A percentile compares a stretch with the other conserved stretches of the same genome.
phyloP scores from a whole-genome alignment of 2,888 invertebrate species.

The Spodoptera exigua region DNA sequence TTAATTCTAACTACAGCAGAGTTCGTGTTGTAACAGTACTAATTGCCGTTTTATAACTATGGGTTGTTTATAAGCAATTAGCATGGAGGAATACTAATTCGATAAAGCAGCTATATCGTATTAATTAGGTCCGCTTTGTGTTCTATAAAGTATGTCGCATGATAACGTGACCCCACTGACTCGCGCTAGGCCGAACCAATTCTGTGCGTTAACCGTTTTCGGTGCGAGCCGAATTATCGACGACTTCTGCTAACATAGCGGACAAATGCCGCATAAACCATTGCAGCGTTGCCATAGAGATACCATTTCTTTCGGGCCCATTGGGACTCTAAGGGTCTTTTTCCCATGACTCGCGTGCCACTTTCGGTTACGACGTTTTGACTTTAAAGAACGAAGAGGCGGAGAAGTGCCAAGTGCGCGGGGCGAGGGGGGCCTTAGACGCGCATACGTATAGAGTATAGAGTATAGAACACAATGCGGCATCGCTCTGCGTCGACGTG shows the following conservation, averaged over 20 bases:
- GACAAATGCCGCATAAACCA: conserved; percentile 53
- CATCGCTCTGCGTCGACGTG: conserved; percentile 82
- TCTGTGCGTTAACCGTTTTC: conserved; percentile 26
- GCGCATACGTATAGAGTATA: conserved; percentile 77
- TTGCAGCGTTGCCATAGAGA: conserved; percentile 60
- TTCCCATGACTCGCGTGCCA: conserved; percentile 43
- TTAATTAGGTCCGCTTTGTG: conserved; percentile 32
- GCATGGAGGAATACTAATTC: conserved; percentile 9
- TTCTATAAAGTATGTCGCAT: conserved; percentile 33
- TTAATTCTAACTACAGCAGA: too few relatives aligned
- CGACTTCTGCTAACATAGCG: conserved; percentile 25
- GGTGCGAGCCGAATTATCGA: conserved; percentile 34
- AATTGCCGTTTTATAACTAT: not conserved
- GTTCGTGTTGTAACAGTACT: too few relatives aligned
- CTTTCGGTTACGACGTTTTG: conserved; percentile 62
- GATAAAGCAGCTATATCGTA: conserved; percentile 20
- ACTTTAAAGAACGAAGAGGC: conserved; percentile 37
- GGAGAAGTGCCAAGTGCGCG: conserved; percentile 50
- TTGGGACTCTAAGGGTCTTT: conserved; percentile 50
- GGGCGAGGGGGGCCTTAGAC: conserved; percentile 59
- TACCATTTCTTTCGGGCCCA: conserved; percentile 48
- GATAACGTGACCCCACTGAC: conserved; percentile 44
- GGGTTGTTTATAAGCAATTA: conserved; percentile 7
- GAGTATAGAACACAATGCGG: conserved; percentile 83
- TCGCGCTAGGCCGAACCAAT: conserved; percentile 14